Conservation (phyloP, 2,797 vertebrate species). For the Oreochromis grahami region DNA sequence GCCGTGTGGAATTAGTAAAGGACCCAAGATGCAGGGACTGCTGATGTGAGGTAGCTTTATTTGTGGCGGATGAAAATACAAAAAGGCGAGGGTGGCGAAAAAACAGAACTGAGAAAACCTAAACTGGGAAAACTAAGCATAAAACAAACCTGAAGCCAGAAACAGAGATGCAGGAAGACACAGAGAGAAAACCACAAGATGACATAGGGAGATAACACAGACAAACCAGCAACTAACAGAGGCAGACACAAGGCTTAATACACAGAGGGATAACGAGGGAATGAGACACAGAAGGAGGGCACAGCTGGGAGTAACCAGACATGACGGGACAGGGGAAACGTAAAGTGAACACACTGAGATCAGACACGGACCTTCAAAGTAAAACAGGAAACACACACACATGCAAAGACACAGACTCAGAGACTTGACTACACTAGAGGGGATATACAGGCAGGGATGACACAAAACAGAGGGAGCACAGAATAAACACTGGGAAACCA, state of each 20-base stretch:
- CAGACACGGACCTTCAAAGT: rapidly evolving
- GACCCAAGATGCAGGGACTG: neutral
- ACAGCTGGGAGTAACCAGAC: neutral
- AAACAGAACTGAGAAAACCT: neutral
- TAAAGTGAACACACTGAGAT: neutral
- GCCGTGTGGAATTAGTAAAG: neutral
- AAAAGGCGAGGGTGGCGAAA: rapidly evolving
- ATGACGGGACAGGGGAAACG: rapidly evolving
- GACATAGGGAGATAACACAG: rapidly evolving
- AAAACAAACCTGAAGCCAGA: rapidly evolving
- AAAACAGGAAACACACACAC: neutral
- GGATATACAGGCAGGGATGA: neutral
- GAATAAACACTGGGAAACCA: neutral
- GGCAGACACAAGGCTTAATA: neutral
- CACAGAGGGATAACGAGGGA: rapidly evolving
- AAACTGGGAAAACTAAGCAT: neutral
- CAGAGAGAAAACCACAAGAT: neutral
- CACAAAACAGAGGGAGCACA: neutral
- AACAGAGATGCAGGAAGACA: neutral
- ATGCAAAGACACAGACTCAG: neutral
- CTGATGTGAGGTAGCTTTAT: neutral
- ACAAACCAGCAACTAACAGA: neutral
- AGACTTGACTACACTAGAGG: neutral
- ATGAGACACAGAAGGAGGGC: rapidly evolving
- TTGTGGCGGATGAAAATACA: rapidly evolving